Evolutionary conservation across 2,113 vertebrate species (phyloP).

Genomic region (Saguinus midas): DNA sequence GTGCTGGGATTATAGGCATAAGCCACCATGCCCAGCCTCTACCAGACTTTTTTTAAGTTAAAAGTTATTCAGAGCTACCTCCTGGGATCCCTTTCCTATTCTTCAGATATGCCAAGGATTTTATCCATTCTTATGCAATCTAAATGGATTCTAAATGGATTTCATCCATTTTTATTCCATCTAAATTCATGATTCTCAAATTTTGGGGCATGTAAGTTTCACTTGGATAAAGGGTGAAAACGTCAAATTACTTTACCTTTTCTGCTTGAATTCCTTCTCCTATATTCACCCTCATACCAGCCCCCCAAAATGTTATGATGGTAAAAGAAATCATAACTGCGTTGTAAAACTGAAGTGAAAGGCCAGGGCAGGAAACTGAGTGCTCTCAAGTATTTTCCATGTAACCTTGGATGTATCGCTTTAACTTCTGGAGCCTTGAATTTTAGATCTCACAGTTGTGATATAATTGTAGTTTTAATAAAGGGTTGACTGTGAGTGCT

Average conservation of each 20-base stretch:
- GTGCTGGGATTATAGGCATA: too few species aligned
- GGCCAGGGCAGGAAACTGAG: neutral
- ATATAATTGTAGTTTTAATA: neutral
- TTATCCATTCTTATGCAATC: neutral
- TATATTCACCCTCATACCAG: neutral
- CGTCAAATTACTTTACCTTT: neutral
- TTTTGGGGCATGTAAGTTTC: neutral
- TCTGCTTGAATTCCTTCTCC: neutral
- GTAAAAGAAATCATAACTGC: neutral
- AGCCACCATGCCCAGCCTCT: neutral
- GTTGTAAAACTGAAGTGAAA: neutral
- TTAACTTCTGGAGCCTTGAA: neutral
- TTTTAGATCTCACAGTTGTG: neutral
- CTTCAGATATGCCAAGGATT: neutral
- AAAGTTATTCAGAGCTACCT: neutral
- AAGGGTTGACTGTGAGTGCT: neutral
- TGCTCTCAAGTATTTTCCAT: neutral
- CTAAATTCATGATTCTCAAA: neutral
- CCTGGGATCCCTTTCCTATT: neutral
- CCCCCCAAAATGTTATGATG: neutral
- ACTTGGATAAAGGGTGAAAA: neutral
- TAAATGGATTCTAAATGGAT: neutral
- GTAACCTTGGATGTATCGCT: neutral
- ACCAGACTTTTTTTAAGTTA: neutral
- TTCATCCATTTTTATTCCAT: neutral